Conservation (phyloP, 2,888 invertebrate species). For the Thecocarcelia acutangulata region DNA sequence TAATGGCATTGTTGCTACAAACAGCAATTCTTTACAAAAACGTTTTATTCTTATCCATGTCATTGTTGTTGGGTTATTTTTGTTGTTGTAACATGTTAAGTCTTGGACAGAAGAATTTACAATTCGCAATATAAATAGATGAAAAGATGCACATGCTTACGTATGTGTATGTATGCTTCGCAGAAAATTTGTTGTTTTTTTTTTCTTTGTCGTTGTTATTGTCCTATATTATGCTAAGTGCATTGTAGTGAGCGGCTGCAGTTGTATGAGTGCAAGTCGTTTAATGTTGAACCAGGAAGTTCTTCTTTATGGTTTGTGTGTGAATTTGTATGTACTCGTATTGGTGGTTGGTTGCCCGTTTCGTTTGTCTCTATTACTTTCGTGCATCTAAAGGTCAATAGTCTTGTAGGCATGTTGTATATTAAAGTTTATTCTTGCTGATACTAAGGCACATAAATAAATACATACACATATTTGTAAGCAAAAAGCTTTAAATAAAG, state of each 20-base stretch:
- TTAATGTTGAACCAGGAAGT: constrained; percentile 62
- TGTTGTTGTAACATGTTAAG: constrained; percentile 56
- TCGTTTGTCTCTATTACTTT: constrained; percentile 51
- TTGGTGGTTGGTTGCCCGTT: constrained; percentile 8
- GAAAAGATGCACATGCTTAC: constrained; percentile 34
- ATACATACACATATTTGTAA: neutral
- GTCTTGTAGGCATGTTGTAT: constrained; percentile 59
- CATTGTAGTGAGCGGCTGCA: constrained; percentile 21
- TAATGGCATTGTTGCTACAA: constrained; percentile 41
- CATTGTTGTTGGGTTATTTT: constrained; percentile 45
- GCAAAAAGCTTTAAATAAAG: no score
- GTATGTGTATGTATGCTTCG: neutral
- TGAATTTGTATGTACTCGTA: constrained; percentile 5
- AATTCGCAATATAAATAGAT: constrained; percentile 50
- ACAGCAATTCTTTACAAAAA: constrained; percentile 37
- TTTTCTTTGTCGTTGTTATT: constrained; percentile 28
- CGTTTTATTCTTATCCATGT: constrained; percentile 28
- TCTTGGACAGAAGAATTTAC: constrained; percentile 67
- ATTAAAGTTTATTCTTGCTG: constrained; percentile 27
- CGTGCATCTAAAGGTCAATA: constrained; percentile 66
- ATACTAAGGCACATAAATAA: neutral
- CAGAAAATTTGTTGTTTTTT: constrained; percentile 33
- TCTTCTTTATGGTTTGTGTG: constrained; percentile 10
- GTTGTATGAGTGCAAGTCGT: constrained; percentile 40
- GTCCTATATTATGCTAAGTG: constrained; percentile 57